Evolutionary conservation across 2,797 vertebrate species (phyloP), one percentile per base, ranked within the genome.

Genomic region (Benthosema pterotum): DNA sequence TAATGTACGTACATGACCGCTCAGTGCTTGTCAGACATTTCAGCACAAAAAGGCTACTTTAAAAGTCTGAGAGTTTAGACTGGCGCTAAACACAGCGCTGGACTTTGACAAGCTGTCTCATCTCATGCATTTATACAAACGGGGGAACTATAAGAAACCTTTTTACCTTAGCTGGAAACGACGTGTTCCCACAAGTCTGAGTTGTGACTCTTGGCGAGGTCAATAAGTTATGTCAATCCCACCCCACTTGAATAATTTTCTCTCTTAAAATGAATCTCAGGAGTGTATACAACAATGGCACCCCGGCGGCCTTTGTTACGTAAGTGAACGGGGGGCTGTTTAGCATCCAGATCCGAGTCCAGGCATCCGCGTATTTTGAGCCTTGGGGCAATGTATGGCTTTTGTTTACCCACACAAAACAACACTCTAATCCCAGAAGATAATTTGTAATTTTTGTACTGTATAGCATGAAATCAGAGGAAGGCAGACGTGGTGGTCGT

Each of bases 281-380:
- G 32, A 8, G 43, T 16, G 49, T 69, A 52, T 25, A 58, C 52
- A 71, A 71, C 45, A 67, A 73, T 57, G 55, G 60, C 71, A 60
- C 50, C 45, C 50, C 45, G 13, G 15, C 46, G 71, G 5, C 16
- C 42, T 19, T 19, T 28, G 70, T 83, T 86, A 83, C 52, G 72
- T 82, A 84, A 88, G 69, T 14, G 63, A 83, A 74, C 18, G 69
- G 52, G 67, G 83, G 84, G 4, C 75, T 89, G 80, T 43, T 73
- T 54, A 73, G 53, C 12, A 28, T 84, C 71, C 4, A 66, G 65
- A 9, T 60, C 47, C 56, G 18, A 59, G 64, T 68, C 14, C 3
- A n/a, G n/a, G n/a, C n/a, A 67, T 63, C 63, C 47, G 49, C 68
- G 71, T 68, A 68, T 74, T 77, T 68, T 43, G 65, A 73, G 65